Evolutionary conservation across 2,113 vertebrate species (phyloP).

Genomic region (Sus scrofa): DNA sequence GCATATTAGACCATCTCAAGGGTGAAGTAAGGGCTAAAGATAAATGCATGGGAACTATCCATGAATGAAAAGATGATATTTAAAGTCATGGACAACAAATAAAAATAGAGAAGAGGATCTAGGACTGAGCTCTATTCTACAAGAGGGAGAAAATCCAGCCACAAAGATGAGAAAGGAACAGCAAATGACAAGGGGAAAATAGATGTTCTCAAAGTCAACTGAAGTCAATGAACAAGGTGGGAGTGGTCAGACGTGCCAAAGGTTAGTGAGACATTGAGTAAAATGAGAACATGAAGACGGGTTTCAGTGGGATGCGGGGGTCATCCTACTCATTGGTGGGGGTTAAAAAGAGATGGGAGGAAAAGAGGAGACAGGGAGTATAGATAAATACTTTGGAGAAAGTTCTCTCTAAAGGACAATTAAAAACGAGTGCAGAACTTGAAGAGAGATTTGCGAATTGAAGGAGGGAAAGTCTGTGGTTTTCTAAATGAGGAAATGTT

Average conservation of each 20-base stretch:
- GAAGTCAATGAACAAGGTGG: not conserved
- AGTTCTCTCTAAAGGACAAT: not conserved
- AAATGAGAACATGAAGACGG: not conserved
- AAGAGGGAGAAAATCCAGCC: not conserved
- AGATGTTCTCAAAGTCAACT: not conserved
- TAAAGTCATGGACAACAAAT: not conserved
- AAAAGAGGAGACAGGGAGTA: not conserved
- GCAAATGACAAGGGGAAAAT: not conserved
- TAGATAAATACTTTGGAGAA: not conserved
- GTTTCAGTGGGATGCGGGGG: not conserved
- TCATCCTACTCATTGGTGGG: not conserved
- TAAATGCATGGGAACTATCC: not conserved
- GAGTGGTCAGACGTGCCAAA: not conserved
- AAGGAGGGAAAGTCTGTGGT: not conserved
- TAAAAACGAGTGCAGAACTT: not conserved
- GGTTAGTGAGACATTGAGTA: not conserved
- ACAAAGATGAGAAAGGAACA: not conserved
- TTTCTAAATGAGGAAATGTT: not conserved
- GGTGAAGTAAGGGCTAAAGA: not conserved
- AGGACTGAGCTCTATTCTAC: not conserved
- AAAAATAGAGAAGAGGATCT: not conserved
- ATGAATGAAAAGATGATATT: not conserved
- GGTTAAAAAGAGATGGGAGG: not conserved
- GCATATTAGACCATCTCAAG: not conserved
- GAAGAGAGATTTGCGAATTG: not conserved